A percentile compares a stretch with the other conserved stretches of the same genome.
These are phyloP conservation scores for Netelia fuscicornis DNA, from an alignment of 2,888 invertebrate genomes.

Conservation along the genomic window DNA sequence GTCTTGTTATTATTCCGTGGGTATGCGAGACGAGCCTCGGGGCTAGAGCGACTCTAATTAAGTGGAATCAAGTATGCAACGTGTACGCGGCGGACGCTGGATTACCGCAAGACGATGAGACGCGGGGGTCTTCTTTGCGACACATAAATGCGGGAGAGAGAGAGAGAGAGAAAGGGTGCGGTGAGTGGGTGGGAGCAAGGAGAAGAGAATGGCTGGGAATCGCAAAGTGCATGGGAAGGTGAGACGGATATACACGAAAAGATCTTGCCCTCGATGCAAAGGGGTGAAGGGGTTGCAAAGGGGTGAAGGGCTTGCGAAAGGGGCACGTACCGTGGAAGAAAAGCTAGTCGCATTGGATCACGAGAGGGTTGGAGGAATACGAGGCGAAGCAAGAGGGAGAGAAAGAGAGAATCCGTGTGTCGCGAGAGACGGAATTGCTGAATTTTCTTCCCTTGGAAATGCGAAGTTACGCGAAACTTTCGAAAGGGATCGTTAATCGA, in stretches of 20 bases:
- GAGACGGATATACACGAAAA: conserved; percentile 5
- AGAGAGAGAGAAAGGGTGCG: conserved; percentile 10
- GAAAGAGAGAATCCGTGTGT: conserved; percentile 19
- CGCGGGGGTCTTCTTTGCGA: conserved; percentile 22
- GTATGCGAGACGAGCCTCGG: conserved; percentile 68
- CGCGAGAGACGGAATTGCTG: conserved; percentile 55
- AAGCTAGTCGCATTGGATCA: conserved; percentile 31
- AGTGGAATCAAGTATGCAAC: conserved; percentile 80
- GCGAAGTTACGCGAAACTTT: conserved; percentile 74
- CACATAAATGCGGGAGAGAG: neutral
- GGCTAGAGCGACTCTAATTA: conserved; percentile 80
- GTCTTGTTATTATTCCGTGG: conserved; percentile 76
- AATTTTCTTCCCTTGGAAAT: conserved; percentile 61
- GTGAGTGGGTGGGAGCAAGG: conserved; percentile 11
- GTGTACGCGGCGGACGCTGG: conserved; percentile 72
- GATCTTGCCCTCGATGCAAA: neutral
- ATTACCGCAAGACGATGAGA: conserved; percentile 54
- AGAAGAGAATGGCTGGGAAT: neutral
- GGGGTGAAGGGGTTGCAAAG: neutral
- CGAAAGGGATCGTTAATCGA: conserved; percentile 70
- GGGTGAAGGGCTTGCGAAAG: neutral
- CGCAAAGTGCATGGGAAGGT: neutral
- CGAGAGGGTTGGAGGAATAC: neutral
- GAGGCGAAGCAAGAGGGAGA: too few relatives aligned
- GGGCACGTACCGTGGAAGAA: neutral